Evolutionary conservation across 2,797 vertebrate species (phyloP).

Genomic region (Aeoliscus strigatus): DNA sequence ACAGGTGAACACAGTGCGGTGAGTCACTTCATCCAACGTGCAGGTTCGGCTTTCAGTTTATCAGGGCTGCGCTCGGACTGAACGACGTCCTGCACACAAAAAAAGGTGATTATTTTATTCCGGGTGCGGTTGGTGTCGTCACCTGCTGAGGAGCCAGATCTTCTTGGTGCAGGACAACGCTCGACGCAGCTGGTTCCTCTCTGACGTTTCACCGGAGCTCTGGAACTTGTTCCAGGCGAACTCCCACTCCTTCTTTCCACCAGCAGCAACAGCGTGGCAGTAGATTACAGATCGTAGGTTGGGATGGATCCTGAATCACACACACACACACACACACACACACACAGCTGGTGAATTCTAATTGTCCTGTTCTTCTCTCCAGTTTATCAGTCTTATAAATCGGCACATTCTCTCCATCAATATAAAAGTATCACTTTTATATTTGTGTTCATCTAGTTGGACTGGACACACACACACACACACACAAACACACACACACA

Average conservation of each 20-base stretch:
- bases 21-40: background rate
- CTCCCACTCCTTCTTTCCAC: slow-evolving; percentile 79
- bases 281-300: slow-evolving; percentile 84
- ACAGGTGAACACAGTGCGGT: background rate
- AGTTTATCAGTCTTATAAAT: no score
- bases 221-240: slow-evolving; percentile 79
- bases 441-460: no score
- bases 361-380: no score
- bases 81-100: no score
- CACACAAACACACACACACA: background rate
- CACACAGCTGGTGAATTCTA: no score
- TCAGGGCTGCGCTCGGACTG: no score
- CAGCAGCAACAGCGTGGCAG: slow-evolving; percentile 82
- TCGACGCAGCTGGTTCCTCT: slow-evolving; percentile 76
- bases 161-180: slow-evolving; percentile 82
- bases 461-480: background rate
- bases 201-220: slow-evolving; percentile 54
- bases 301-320: slow-evolving; percentile 67
- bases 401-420: no score
- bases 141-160: slow-evolving; percentile 90
- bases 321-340: slow-evolving; percentile 4
- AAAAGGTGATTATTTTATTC: background rate
- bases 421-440: no score
- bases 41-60: background rate
- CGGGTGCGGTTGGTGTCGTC: slow-evolving; percentile 3